Evolutionary conservation across 2,797 vertebrate genomes (phyloP), one percentile per base, ranked within the genome.

Genomic region (Notolabrus celidotus): DNA sequence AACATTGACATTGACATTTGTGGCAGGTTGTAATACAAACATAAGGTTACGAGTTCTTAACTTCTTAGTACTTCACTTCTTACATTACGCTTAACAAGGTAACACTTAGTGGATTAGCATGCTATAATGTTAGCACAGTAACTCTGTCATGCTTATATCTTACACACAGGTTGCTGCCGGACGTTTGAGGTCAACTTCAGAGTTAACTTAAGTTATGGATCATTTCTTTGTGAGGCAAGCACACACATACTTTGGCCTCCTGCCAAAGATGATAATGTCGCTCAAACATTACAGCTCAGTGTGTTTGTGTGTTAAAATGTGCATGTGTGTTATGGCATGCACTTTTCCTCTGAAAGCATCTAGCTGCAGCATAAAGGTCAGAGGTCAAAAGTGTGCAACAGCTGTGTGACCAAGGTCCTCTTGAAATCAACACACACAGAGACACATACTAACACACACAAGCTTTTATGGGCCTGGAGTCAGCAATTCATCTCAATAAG

Each of bases 401-500:
- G 79, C 83, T 82, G 75, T 68, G 68, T 7, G 27, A 67, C 60
- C 57, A 53, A 23, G 20, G 46, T 60, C 64, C 45, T 52, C 51
- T 34, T 42, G 23, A 19, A 71, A 59, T 38, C 60, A 64, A 73
- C 25, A 54, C 54, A 34, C 10, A 39, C 43, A 57, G 43, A 57
- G 58, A 25, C 46, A 47, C 34, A 42, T 38, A 58, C 29, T 63
- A 36, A 69, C 34, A 60, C 50, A 70, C 46, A 59, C 25, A 67
- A 34, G 14, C 22, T 27, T 76, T 71, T 58, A 67, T 22, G 59
- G 60, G 61, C 49, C 57, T 60, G 50, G 19, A 79, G 85, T 86
- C 80, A 85, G 83, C 83, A 77, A 80, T 90, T 70, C 67, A 74
- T 89, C 82, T 89, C 84, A 84, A 83, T 89, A 71, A 85, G 67